phyloP scores from a whole-genome alignment of 2,797 vertebrate genomes.

The Tauraco hartlaubi region DNA sequence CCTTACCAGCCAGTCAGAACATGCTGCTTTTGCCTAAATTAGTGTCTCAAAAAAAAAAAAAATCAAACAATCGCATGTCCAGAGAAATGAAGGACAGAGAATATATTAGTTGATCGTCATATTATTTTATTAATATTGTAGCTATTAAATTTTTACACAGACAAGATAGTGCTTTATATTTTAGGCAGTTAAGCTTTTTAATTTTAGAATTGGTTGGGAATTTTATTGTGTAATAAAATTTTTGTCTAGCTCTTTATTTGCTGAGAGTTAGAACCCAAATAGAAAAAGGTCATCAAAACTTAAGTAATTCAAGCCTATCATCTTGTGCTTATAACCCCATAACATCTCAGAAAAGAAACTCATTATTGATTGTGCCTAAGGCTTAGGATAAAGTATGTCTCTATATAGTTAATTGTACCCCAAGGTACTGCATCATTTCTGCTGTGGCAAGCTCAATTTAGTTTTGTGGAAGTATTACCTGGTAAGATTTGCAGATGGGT shows the following conservation, averaged over 20 bases:
- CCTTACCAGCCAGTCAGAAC: not conserved
- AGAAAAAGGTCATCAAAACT: conserved; percentile 75
- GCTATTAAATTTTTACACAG: conserved; percentile 57
- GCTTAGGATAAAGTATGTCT: conserved; percentile 73
- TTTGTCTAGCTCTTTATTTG: conserved; percentile 60
- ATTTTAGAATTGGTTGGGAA: conserved; percentile 60
- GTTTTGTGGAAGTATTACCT: conserved; percentile 76
- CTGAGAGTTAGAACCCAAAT: conserved; percentile 56
- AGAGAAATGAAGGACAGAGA: not conserved
- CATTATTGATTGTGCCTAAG: conserved; percentile 83
- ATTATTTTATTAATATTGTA: conserved; percentile 55
- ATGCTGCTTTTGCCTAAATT: not conserved
- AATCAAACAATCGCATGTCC: not conserved
- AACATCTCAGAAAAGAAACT: conserved; percentile 77
- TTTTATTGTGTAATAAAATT: conserved; percentile 70
- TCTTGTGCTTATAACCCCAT: conserved; percentile 62
- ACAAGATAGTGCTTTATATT: conserved; percentile 52
- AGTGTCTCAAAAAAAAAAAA: not conserved
- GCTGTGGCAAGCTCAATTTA: conserved; percentile 78
- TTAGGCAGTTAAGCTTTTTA: conserved; percentile 62
- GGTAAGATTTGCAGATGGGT: conserved; percentile 78
- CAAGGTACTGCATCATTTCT: conserved; percentile 79
- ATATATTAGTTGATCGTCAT: not conserved
- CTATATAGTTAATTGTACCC: conserved; percentile 81
- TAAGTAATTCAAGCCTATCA: conserved; percentile 70